Percentiles rank a stretch among this genome's conserved stretches.
phyloP scores from a whole-genome alignment of 2,113 vertebrate genomes.

The Scartelaos histophorus region DNA sequence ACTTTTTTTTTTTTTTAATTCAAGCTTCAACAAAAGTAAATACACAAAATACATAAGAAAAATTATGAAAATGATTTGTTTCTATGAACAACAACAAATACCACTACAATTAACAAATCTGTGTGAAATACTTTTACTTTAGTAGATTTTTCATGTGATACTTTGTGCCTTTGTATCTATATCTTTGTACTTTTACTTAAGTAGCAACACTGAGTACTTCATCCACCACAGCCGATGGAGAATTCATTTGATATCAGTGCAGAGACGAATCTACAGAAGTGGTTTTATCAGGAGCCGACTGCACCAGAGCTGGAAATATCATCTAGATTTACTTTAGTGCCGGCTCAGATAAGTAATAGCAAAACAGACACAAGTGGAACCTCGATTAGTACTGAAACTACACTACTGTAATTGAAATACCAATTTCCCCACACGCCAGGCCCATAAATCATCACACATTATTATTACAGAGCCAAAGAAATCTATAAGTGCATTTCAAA shows the following conservation, averaged over 20 bases:
- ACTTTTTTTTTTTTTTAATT: no score
- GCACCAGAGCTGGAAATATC: slow-evolving; percentile 43
- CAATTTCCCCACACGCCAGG: background rate
- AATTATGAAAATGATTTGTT: no score
- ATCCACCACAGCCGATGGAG: no score
- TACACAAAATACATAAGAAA: no score
- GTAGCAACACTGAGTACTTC: no score
- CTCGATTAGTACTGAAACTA: background rate
- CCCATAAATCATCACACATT: background rate
- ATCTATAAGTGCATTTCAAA: background rate
- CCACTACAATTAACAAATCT: no score
- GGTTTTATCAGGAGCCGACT: slow-evolving; percentile 59
- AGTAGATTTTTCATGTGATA: no score
- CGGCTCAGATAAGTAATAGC: slow-evolving; percentile 30
- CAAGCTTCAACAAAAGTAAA: no score
- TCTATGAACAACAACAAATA: no score
- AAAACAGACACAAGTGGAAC: slow-evolving; percentile 3
- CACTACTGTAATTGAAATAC: background rate
- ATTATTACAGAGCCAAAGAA: background rate
- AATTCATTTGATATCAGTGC: slow-evolving; percentile 53
- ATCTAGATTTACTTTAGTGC: slow-evolving; percentile 27
- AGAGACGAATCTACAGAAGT: slow-evolving; percentile 52
- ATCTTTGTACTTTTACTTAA: no score
- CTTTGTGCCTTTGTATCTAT: no score
- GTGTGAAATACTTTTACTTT: no score